Conservation (phyloP, 2,888 invertebrate genomes). For the Yponomeuta evonymella region DNA sequence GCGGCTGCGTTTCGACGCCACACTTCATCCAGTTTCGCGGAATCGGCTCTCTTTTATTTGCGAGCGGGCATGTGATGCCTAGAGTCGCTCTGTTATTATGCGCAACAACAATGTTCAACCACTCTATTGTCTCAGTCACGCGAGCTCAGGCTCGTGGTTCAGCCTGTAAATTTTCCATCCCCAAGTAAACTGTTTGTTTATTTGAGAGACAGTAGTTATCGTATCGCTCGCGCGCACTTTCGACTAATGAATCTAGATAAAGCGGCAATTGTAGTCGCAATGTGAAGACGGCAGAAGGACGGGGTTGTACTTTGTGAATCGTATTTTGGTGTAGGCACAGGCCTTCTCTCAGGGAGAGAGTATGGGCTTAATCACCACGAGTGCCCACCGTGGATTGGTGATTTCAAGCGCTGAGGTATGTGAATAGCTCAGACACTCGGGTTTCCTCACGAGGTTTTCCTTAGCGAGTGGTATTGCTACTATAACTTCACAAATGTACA, state of each 20-base stretch:
- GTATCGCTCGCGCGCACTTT: constrained; percentile 20
- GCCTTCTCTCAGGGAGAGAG: too few relatives aligned
- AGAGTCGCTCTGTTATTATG: constrained; percentile 28
- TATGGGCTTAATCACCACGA: too few relatives aligned
- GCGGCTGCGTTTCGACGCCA: too few relatives aligned
- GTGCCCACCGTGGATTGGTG: too few relatives aligned
- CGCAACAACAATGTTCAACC: constrained; percentile 25
- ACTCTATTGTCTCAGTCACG: constrained; percentile 36
- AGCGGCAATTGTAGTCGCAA: constrained; percentile 18
- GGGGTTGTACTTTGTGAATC: neutral
- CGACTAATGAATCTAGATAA: constrained; percentile 22
- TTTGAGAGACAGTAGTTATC: constrained; percentile 40
- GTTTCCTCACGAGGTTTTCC: too few relatives aligned
- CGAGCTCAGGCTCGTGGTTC: constrained; percentile 22
- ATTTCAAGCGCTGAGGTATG: too few relatives aligned
- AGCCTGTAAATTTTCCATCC: constrained; percentile 54
- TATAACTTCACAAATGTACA: too few relatives aligned
- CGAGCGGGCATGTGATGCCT: neutral
- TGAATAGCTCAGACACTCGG: too few relatives aligned
- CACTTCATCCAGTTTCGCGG: too few relatives aligned
- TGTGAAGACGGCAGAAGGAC: too few relatives aligned
- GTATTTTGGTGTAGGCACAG: neutral
- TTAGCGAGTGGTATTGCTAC: too few relatives aligned
- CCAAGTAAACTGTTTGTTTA: constrained; percentile 48
- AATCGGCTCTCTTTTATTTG: neutral